Base-by-base conservation (phyloP, 1,140 invertebrate species). In the Drosophila pseudoananassae region DNA sequence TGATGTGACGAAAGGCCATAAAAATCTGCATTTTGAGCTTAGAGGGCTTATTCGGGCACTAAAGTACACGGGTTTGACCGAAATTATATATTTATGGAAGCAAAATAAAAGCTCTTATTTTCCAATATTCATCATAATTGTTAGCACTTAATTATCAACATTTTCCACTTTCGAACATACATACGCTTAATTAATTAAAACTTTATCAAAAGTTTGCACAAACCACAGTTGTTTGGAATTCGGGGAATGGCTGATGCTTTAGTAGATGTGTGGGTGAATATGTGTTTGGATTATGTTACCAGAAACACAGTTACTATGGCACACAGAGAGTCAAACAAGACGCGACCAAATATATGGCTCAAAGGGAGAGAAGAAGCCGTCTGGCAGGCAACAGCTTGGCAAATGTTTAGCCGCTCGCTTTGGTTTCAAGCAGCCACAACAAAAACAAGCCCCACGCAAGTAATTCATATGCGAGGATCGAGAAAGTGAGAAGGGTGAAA, bases 101-200 rank as follows among this genome's bases (percentile, higher is more conserved):
- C 25, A 3, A 20, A 20, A 20, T 27, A 1, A 6, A 27, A 5
- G 6, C 25, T 27, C 25, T 27, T 1, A 27, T 27, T 27, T 6
- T 27, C 6, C 25, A 27, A 27, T 27, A 31, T 45, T 14, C 54
- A 45, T 49, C 61, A 4, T 23, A 31, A 52, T 64, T 17, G 14
- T 17, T 25, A 10, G 14, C 47, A 38, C 40, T 25, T 5, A 36
- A 46, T 23, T 9, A 36, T 43, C 27, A 9, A 29, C 10, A 23
- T 20, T 15, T 46, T 38, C 9, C 33, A 46, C 29, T 14, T 17
- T 29, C 4, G 17, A 47, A 47, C 31, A 23, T 57, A 47, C 31
- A 23, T 57, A 15, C 36, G 49, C 52, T 79, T 80, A 75, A 81
- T 85, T 87, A 85, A 85, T 85, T 85, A 85, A 85, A 87, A 85